Base-by-base conservation (phyloP, 2,888 invertebrate genomes). In the Falcaria lacertinaria region DNA sequence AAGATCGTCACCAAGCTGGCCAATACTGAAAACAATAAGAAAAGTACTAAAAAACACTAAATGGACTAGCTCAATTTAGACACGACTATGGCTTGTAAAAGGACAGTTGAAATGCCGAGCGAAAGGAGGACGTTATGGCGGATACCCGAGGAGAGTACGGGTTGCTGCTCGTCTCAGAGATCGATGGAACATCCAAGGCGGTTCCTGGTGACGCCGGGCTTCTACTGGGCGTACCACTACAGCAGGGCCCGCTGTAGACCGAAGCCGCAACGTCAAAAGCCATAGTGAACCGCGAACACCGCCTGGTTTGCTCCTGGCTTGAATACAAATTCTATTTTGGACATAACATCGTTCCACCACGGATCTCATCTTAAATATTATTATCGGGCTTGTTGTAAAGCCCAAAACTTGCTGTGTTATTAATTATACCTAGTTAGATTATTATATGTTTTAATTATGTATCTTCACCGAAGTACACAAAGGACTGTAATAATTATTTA, bases 1-100 rank as follows among this genome's bases (percentile, higher is more conserved):
- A 98, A 98, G 91, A 94, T 97, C 74, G 90, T 94, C 28, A 95
- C 94, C 45, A 97, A 97, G 84, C 78, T 97, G 55, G 92, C 93
- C 78, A 97, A 97, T 79, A 93, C 96, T 25, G 95, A 96, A 80
- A 92, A 92, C 61, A 96, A 96, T 78, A 94, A 94, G 80, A 94
- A 95, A 68, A 72, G 62, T 7, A 72, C 60, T 32, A 70, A 63
- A 52, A 87, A 87, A 55, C 68, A 86, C 43, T 87, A 83, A 49
- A 69, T 65, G 66, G 51, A 44, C 28, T 42, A 17, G 42, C 52
- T 34, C 45, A 47, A 36, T 47, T 34, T 39, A 42, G 43, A 45
- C 22, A 69, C 54, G 79, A 87, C 80, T 44, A 80, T 79, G 87
- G 88, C 89, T 60, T 72, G 85, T 60, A 69, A 64, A 84, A 56